Percentiles rank a stretch among this genome's conserved stretches.
Conservation (phyloP, 1,140 invertebrate species). For the Heliconius hewitsoni region DNA sequence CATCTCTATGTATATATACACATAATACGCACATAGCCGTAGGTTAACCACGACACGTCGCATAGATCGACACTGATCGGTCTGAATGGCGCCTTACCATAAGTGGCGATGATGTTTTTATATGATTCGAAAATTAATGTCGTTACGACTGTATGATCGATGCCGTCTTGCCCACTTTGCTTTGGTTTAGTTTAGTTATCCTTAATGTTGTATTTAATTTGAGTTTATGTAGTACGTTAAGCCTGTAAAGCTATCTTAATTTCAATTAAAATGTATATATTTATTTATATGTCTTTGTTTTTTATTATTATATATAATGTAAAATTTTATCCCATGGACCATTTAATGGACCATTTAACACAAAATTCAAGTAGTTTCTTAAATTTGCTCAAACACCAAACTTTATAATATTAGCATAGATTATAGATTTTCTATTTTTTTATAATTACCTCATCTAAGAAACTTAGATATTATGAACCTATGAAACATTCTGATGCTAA, state of each 20-base stretch:
- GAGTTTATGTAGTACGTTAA: neutral
- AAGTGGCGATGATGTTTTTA: slow-evolving; percentile 50
- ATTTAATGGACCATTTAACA: too few relatives aligned
- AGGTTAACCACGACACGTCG: slow-evolving; percentile 32
- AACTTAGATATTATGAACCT: too few relatives aligned
- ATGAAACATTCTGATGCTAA: neutral
- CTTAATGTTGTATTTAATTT: neutral
- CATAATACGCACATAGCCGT: slow-evolving; percentile 15
- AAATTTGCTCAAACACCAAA: too few relatives aligned
- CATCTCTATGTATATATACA: neutral
- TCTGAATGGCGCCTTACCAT: slow-evolving; percentile 49
- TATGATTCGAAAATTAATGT: slow-evolving; percentile 61
- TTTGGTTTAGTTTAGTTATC: neutral
- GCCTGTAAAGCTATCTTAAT: too few relatives aligned
- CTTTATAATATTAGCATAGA: too few relatives aligned
- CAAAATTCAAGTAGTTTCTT: too few relatives aligned
- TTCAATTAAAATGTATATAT: neutral
- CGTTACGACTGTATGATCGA: slow-evolving; percentile 39
- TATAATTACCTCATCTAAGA: too few relatives aligned
- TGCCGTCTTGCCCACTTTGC: neutral
- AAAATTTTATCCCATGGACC: too few relatives aligned
- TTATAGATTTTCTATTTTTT: too few relatives aligned
- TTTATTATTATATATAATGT: too few relatives aligned
- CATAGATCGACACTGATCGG: slow-evolving; percentile 37
- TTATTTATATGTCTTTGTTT: too few relatives aligned